Evolutionary conservation across 2,888 invertebrate species (phyloP).

Genomic region (Gryllus longicercus): DNA sequence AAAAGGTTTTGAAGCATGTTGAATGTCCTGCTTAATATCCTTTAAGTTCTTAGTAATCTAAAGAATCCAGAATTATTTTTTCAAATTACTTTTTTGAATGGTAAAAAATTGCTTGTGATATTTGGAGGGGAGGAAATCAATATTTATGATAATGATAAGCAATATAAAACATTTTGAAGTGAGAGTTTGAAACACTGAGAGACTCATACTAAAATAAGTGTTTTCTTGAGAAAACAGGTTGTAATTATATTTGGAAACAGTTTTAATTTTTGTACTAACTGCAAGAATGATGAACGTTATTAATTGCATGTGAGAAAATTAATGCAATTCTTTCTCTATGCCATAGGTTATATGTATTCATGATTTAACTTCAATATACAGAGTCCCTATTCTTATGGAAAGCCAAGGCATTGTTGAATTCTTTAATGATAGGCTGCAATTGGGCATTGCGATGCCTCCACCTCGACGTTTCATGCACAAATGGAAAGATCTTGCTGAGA

Average conservation of each 20-base stretch:
- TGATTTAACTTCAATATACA: conserved; percentile 91
- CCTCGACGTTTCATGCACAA: conserved; percentile 72
- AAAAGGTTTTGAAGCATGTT: neutral
- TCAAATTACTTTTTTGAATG: too few species aligned
- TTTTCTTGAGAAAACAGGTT: too few species aligned
- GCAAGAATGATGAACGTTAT: too few species aligned
- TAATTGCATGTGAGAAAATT: too few species aligned
- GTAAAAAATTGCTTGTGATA: too few species aligned
- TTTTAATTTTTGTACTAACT: too few species aligned
- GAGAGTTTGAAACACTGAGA: neutral
- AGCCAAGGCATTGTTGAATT: conserved; percentile 84
- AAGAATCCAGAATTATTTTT: neutral
- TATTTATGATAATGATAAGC: too few species aligned
- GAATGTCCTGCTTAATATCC: neutral
- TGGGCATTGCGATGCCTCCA: conserved; percentile 63
- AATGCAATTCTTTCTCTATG: neutral
- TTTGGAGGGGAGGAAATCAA: too few species aligned
- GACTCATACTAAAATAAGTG: too few species aligned
- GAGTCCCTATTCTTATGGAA: conserved; percentile 92
- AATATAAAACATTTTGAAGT: neutral
- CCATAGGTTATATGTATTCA: conserved; percentile 85
- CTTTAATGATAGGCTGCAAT: conserved; percentile 73
- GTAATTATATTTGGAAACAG: too few species aligned
- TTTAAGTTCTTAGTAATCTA: neutral
- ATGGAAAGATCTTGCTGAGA: conserved; percentile 86